Evolutionary conservation across 1,140 invertebrate genomes (phyloP).

Genomic region (Papilio aristodemus): DNA sequence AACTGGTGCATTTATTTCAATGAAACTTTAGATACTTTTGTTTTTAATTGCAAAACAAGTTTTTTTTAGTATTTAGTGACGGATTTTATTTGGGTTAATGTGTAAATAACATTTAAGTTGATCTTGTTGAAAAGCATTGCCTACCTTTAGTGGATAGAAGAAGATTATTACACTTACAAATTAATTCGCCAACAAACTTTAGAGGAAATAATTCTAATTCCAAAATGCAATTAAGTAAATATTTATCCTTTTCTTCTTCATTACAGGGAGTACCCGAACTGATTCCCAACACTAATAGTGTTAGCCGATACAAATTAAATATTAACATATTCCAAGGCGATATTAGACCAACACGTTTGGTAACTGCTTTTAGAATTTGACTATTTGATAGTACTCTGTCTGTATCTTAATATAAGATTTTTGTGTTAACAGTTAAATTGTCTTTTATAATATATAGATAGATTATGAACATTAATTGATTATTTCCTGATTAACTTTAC

Average conservation of each 20-base stretch:
- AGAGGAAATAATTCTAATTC: too few species aligned
- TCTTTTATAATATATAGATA: too few species aligned
- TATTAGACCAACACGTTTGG: background rate
- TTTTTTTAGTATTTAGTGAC: conserved; percentile 6
- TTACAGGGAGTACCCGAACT: background rate
- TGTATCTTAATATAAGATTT: too few species aligned
- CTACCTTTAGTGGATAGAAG: too few species aligned
- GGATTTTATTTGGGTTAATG: background rate
- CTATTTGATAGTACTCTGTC: too few species aligned
- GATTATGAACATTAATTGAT: too few species aligned
- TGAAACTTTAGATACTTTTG: conserved; percentile 19
- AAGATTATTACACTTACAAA: too few species aligned
- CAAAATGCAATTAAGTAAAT: background rate
- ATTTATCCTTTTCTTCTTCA: conserved; percentile 3
- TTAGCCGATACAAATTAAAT: conserved; percentile 3
- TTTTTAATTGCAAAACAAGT: conserved; percentile 13
- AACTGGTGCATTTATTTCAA: conserved; percentile 21
- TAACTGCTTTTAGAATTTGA: background rate
- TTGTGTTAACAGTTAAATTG: too few species aligned
- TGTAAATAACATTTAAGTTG: background rate
- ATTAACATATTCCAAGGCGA: conserved; percentile 3
- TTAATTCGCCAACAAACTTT: too few species aligned
- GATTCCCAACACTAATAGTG: conserved; percentile 9
- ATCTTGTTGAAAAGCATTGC: too few species aligned
- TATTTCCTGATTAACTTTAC: too few species aligned